Evolutionary conservation across 2,888 invertebrate genomes (phyloP).

Genomic region (Bellardia bayeri): DNA sequence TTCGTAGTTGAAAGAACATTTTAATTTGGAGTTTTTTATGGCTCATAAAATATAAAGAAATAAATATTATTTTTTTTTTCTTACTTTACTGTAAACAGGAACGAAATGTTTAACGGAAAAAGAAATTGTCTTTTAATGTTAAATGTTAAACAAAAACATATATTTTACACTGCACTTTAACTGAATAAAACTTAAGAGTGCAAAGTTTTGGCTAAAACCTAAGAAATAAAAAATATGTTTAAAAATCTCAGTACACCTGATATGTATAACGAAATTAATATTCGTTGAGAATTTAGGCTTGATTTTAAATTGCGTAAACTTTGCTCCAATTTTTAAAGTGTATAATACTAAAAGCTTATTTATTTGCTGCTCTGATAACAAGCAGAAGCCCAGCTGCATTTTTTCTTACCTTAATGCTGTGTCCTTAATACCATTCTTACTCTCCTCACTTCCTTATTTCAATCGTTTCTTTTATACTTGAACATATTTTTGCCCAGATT

Average conservation of each 20-base stretch:
- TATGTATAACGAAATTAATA: too few relatives aligned
- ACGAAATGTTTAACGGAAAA: constrained; percentile 29
- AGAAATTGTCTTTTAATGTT: constrained; percentile 59
- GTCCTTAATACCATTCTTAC: neutral
- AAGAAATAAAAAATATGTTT: neutral
- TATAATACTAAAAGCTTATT: neutral
- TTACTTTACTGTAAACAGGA: constrained; percentile 22
- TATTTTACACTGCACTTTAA: constrained; percentile 4
- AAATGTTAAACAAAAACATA: constrained; percentile 13
- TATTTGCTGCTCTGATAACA: constrained; percentile 3
- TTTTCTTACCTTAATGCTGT: neutral
- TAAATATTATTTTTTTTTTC: constrained; percentile 52
- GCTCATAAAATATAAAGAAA: constrained; percentile 72
- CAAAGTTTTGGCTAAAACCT: neutral
- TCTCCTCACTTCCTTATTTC: constrained; percentile 6
- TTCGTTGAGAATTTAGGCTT: too few relatives aligned
- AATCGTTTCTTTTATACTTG: constrained; percentile 1
- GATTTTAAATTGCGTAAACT: too few relatives aligned
- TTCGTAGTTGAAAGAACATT: constrained; percentile 84
- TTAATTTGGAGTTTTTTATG: constrained; percentile 81
- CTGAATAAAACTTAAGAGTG: neutral
- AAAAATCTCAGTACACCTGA: too few relatives aligned
- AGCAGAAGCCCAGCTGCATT: constrained; percentile 24
- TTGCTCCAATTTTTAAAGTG: too few relatives aligned
- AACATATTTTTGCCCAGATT: neutral